phyloP scores from a whole-genome alignment of 2,113 vertebrate species.

The Tapirus terrestris region DNA sequence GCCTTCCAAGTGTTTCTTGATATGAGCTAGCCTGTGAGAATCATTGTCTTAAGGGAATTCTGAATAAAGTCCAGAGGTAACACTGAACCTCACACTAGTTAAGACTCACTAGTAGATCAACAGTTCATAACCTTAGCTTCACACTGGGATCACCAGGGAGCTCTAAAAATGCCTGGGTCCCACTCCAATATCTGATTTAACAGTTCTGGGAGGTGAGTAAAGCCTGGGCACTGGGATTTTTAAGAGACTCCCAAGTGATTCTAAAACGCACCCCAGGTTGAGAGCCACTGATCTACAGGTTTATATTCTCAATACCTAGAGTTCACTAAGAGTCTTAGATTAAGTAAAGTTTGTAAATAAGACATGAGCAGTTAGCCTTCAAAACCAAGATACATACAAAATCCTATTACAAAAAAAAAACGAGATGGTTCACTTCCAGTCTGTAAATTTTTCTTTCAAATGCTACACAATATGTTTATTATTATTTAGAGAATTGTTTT shows the following conservation, averaged over 20 bases:
- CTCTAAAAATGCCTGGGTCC: neutral
- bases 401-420: neutral
- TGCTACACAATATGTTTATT: neutral
- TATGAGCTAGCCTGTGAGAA: neutral
- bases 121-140: neutral
- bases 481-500: neutral
- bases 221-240: neutral
- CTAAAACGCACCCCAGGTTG: neutral
- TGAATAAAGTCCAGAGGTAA: neutral
- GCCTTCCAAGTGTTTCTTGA: neutral
- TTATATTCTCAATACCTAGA: neutral
- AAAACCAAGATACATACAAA: constrained; percentile 26
- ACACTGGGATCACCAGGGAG: neutral
- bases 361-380: neutral
- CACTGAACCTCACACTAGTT: neutral
- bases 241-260: neutral
- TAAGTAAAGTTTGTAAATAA: neutral
- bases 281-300: neutral
- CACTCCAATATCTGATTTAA: neutral
- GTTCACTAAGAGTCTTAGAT: neutral
- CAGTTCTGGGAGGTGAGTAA: neutral
- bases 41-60: neutral
- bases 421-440: neutral
- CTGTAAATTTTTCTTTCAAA: constrained; percentile 9
- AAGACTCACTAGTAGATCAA: neutral